Evolutionary conservation across 2,113 vertebrate species (phyloP).

Genomic region (Chaetura pelagica): DNA sequence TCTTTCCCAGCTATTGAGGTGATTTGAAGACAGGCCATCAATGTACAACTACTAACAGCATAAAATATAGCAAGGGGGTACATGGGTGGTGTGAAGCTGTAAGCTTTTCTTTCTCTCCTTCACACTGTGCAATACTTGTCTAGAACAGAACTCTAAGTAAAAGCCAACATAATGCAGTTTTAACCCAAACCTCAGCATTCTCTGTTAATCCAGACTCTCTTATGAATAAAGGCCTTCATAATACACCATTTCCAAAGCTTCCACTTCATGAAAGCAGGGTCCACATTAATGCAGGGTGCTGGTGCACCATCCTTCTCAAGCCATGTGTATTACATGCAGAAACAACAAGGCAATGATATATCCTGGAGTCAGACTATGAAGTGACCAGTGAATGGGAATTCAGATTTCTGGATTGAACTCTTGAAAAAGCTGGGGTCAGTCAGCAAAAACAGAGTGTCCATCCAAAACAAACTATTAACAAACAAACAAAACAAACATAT

Average conservation of each 20-base stretch:
- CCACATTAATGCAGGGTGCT: not conserved
- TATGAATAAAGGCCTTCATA: not conserved
- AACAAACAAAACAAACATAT: not conserved
- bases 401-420: slow-evolving; percentile 13
- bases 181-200: not conserved
- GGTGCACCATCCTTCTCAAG: slow-evolving; percentile 33
- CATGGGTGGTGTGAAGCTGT: not conserved
- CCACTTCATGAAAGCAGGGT: slow-evolving; percentile 10
- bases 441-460: slow-evolving; percentile 3
- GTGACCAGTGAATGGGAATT: not conserved
- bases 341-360: slow-evolving; percentile 24
- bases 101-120: not conserved
- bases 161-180: not conserved
- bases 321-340: not conserved
- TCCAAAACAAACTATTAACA: slow-evolving; percentile 32
- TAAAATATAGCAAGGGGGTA: not conserved
- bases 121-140: not conserved
- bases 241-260: not conserved
- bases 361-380: not conserved
- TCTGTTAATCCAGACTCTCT: not conserved
- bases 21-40: not conserved
- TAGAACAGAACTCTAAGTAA: not conserved
- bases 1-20: not conserved
- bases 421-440: slow-evolving; percentile 44
- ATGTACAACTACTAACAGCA: not conserved